phyloP scores from a whole-genome alignment of 2,113 vertebrate genomes.

The Strix aluco region DNA sequence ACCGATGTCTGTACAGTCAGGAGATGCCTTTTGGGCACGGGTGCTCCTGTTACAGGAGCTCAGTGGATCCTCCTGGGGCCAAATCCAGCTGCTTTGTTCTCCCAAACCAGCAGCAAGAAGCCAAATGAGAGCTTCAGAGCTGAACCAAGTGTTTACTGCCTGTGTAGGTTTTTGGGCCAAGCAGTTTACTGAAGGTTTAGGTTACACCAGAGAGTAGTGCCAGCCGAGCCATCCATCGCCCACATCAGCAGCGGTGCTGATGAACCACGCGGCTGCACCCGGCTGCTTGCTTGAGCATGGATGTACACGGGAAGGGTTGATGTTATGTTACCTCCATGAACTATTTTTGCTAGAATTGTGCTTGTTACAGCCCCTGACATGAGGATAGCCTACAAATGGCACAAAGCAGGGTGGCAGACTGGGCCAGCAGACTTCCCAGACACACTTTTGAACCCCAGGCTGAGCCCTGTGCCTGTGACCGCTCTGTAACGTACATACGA shows the following conservation, averaged over 20 bases:
- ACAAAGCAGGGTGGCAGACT: accelerated
- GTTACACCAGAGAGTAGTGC: background rate
- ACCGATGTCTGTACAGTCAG: accelerated
- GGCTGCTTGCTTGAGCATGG: accelerated
- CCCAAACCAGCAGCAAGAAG: background rate
- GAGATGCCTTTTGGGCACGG: background rate
- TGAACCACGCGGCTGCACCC: accelerated
- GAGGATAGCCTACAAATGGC: background rate
- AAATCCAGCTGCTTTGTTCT: background rate
- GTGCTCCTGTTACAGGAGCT: background rate
- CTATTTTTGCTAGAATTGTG: background rate
- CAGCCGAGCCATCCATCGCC: background rate
- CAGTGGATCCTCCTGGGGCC: background rate
- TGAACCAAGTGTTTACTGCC: background rate
- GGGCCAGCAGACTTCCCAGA: background rate
- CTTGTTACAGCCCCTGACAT: background rate
- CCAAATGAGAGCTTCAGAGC: background rate
- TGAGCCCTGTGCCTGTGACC: background rate
- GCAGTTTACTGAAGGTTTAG: background rate
- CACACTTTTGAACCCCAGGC: background rate
- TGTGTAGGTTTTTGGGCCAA: background rate
- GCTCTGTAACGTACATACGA: accelerated
- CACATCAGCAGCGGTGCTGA: background rate
- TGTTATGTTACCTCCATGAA: background rate
- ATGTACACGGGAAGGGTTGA: accelerated